Evolutionary conservation across 37 sponge, comb jelly and placozoan genomes (phyloP), one percentile per base, ranked within the genome.

Genomic region (Spongilla lacustris): DNA sequence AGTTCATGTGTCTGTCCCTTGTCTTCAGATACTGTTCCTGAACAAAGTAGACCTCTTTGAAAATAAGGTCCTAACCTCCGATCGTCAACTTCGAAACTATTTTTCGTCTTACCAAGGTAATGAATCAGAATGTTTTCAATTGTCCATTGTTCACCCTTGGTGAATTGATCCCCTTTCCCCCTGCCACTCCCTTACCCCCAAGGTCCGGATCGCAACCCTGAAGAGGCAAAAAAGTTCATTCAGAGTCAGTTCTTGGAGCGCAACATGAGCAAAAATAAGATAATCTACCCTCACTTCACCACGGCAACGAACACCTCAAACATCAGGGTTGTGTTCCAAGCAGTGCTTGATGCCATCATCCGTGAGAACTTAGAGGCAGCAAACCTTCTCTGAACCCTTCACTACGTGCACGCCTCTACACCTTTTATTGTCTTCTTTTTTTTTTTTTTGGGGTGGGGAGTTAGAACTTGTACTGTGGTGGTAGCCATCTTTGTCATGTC

Each of bases 291-390:
- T 70, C 98, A 98, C 79, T 96, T 96, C 95, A 98, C 98, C 74
- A 98, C 96, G 41, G 98, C 98, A 29, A 98, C 98, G 0, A 96
- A 98, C 76, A 98, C 98, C 71, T 80, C 85, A 31, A 98, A 96
- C 73, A 96, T 98, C 37, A 87, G 92, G 74, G 93, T 96, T 23
- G 98, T 94, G 32, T 89, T 97, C 77, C 90, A 93, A 33, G 98
- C 91, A 4, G 98, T 98, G 0, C 86, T 98, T 58, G 96, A 98
- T 41, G 90, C 91, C 12, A 96, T 98, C 19, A 96, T 98, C 29
- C 85, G 91, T 68, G 98, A 98, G 77, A 98, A 98, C 75, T 85
- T 98, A 72, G 94, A 96, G 80, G 89, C 92, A 76, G 96, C 98
- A 36, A 94, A 96, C 50, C 87, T 98, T 22, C 86, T 98, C n/a